Conservation (phyloP, 2,888 invertebrate species). For the Metallyticus violacea region DNA sequence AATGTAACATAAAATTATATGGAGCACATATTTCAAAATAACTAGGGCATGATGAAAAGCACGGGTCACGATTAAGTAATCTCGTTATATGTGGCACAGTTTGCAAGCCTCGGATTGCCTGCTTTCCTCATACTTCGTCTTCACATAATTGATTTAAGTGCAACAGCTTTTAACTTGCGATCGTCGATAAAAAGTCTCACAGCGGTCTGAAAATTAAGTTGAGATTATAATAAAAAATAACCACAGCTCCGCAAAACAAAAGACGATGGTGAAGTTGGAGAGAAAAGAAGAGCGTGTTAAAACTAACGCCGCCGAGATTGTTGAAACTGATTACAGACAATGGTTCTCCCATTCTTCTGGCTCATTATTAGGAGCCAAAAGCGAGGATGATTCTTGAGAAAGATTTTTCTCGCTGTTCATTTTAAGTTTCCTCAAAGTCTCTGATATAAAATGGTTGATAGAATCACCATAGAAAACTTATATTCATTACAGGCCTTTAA, state of each 20-base stretch:
- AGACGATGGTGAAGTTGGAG: not conserved
- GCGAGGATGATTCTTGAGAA: not conserved
- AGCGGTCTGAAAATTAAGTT: not conserved
- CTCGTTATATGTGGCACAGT: not conserved
- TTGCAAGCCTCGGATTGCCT: no score
- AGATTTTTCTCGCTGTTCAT: not conserved
- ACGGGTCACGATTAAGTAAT: not conserved
- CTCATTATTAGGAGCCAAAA: not conserved
- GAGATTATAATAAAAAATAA: not conserved
- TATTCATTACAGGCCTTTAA: no score
- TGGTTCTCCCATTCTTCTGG: not conserved
- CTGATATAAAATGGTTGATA: not conserved
- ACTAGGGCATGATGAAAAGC: not conserved
- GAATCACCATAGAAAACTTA: no score
- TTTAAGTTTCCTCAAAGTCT: not conserved
- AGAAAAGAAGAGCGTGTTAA: not conserved
- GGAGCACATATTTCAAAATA: not conserved
- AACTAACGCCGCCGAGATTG: not conserved
- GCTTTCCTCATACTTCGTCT: not conserved
- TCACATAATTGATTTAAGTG: not conserved
- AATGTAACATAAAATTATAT: not conserved
- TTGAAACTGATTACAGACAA: not conserved
- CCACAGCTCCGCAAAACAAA: not conserved
- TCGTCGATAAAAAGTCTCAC: not conserved
- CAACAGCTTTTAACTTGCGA: not conserved